Percentiles rank a stretch among this genome's conserved stretches.
Evolutionary conservation across 2,888 invertebrate genomes (phyloP).

Genomic region (Cosmia pyralina): DNA sequence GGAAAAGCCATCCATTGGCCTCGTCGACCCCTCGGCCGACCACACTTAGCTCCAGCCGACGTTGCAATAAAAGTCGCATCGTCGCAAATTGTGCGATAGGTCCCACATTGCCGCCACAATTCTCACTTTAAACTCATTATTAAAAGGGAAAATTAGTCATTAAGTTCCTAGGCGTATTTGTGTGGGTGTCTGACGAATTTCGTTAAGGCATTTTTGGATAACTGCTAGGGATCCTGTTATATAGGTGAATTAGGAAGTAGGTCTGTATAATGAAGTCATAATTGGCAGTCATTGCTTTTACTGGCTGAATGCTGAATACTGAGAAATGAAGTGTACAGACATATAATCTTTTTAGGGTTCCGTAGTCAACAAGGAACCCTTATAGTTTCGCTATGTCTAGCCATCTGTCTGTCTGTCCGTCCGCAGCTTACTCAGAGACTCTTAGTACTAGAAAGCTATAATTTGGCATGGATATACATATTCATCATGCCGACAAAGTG

Average conservation of each 20-base stretch:
- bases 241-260: neutral
- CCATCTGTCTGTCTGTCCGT: too few relatives aligned
- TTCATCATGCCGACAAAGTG: too few relatives aligned
- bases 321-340: neutral
- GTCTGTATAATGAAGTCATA: neutral
- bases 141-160: slow-evolving; percentile 27
- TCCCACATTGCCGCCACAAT: slow-evolving; percentile 35
- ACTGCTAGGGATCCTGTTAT: slow-evolving; percentile 26
- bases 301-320: neutral
- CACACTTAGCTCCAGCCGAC: slow-evolving; percentile 58
- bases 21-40: slow-evolving; percentile 17
- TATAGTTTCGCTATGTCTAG: too few relatives aligned
- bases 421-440: too few relatives aligned
- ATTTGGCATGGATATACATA: too few relatives aligned
- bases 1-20: slow-evolving; percentile 42
- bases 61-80: slow-evolving; percentile 59
- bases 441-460: too few relatives aligned
- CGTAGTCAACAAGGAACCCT: too few relatives aligned
- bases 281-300: neutral
- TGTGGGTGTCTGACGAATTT: neutral
- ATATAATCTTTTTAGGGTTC: neutral
- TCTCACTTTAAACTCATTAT: slow-evolving; percentile 42
- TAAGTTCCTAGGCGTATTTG: neutral
- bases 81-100: slow-evolving; percentile 50
- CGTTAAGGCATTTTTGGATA: slow-evolving; percentile 7